A percentile compares a stretch with the other conserved stretches of the same genome.
phyloP scores from a whole-genome alignment of 2,113 vertebrate species.

The Otocyon megalotis region DNA sequence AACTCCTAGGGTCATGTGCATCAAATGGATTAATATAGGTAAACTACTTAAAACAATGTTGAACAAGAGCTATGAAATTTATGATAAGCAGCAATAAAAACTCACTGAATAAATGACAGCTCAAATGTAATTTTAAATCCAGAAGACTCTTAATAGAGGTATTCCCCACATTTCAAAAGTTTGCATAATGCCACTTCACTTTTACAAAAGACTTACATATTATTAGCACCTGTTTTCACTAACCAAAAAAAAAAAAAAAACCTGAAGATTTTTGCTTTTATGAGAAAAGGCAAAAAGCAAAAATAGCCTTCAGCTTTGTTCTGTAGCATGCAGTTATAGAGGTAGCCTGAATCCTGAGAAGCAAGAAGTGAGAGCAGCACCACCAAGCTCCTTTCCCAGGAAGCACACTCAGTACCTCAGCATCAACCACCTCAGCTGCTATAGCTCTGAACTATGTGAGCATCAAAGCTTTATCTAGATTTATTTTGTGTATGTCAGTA shows the following conservation, averaged over 20 bases:
- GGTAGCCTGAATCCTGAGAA: neutral
- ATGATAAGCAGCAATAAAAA: constrained; percentile 16
- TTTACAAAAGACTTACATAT: neutral
- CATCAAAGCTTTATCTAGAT: neutral
- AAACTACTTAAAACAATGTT: neutral
- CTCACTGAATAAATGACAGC: neutral
- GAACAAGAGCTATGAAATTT: neutral
- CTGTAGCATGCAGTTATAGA: neutral
- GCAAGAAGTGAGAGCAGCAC: neutral
- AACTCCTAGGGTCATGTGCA: neutral
- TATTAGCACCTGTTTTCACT: neutral
- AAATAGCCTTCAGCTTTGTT: neutral
- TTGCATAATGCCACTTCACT: neutral
- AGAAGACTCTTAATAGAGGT: neutral
- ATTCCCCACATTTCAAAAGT: neutral
- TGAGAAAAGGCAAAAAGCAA: neutral
- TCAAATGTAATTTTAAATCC: constrained; percentile 4
- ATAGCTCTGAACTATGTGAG: neutral
- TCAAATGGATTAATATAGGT: neutral
- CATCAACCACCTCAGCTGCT: neutral
- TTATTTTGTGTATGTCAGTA: neutral
- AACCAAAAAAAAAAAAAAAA: neutral
- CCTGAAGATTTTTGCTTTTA: neutral
- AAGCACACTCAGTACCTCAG: neutral
- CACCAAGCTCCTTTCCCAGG: neutral